Conservation (phyloP, 2,113 vertebrate genomes). For the Rutilus rutilus region DNA sequence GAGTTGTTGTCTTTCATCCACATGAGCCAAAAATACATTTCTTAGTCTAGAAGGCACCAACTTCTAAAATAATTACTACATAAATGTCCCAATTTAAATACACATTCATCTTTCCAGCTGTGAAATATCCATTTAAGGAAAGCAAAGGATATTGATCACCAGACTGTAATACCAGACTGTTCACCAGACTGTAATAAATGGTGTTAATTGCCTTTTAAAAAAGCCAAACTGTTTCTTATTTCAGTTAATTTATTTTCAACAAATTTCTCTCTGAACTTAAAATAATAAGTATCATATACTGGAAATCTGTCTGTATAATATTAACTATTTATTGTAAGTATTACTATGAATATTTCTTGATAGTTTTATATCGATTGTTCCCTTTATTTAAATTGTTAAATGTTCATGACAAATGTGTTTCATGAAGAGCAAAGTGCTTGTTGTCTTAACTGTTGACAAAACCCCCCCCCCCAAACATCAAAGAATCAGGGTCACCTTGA, state of each 20-base stretch:
- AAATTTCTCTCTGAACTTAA: background rate
- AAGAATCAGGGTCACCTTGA: too few species aligned
- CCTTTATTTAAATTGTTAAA: background rate
- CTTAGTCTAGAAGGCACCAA: too few species aligned
- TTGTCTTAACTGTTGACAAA: background rate
- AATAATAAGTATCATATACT: background rate
- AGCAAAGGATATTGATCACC: conserved; percentile 9
- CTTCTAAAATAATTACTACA: too few species aligned
- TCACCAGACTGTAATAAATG: background rate
- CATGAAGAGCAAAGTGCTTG: background rate
- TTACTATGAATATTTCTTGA: background rate
- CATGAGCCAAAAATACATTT: too few species aligned
- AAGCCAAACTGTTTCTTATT: background rate
- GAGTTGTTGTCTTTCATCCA: too few species aligned
- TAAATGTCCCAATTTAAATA: too few species aligned
- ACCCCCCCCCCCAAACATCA: too few species aligned
- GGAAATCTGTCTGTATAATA: background rate
- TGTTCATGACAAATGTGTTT: background rate
- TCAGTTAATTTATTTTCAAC: background rate
- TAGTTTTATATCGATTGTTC: background rate
- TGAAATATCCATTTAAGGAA: background rate
- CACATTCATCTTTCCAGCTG: too few species aligned
- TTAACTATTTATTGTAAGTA: background rate
- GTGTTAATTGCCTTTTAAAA: background rate
- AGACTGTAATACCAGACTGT: background rate